These are phyloP conservation scores for Hestina assimilis DNA, from an alignment of 1,140 invertebrate genomes.

Conservation along the genomic window DNA sequence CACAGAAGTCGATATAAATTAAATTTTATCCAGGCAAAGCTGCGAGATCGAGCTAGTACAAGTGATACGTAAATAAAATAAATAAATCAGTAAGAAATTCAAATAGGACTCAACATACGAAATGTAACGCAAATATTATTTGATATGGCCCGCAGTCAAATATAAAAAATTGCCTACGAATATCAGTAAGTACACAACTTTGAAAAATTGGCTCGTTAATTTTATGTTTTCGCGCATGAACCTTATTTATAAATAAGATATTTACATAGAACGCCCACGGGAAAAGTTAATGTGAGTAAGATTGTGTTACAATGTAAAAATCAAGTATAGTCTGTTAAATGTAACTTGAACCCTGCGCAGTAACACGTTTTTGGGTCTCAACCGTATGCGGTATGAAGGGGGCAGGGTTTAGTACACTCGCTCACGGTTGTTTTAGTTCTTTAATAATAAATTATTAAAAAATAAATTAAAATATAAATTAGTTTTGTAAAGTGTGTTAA, in stretches of 20 bases:
- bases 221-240: slow-evolving; percentile 14
- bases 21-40: not conserved
- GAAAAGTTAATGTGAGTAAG: not conserved
- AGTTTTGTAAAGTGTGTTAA: too few relatives aligned
- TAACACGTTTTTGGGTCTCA: too few relatives aligned
- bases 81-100: not conserved
- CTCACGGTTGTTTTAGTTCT: too few relatives aligned
- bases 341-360: too few relatives aligned
- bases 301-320: not conserved
- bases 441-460: too few relatives aligned
- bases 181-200: slow-evolving; percentile 9
- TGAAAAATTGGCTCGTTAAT: slow-evolving; percentile 17
- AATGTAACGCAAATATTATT: not conserved
- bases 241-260: slow-evolving; percentile 7
- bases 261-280: not conserved
- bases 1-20: not conserved
- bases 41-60: not conserved
- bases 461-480: too few relatives aligned
- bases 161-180: slow-evolving; percentile 7
- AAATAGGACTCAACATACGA: not conserved
- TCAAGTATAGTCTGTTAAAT: too few relatives aligned
- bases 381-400: too few relatives aligned
- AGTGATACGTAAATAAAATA: not conserved
- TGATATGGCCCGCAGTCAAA: not conserved
- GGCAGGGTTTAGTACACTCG: too few relatives aligned